Conservation (phyloP, 2,888 invertebrate genomes). For the Lagria hirta region DNA sequence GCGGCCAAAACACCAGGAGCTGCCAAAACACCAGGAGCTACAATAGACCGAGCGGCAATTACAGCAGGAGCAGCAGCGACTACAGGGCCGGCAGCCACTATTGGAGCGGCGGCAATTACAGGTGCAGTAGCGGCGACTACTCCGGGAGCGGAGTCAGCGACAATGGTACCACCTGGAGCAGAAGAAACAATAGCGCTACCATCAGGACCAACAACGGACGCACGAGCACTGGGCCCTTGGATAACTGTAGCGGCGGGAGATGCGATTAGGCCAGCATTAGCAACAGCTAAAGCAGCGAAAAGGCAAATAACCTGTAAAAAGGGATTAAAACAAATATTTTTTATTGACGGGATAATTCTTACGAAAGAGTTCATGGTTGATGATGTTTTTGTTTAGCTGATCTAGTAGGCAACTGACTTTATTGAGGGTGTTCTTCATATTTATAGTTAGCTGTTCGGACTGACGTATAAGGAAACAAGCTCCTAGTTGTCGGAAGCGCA, state of each 20-base stretch:
- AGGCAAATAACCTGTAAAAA: conserved; percentile 35
- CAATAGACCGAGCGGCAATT: conserved; percentile 1
- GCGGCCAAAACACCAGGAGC: conserved; percentile 4
- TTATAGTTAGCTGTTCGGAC: too few relatives aligned
- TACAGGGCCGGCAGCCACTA: conserved; percentile 2
- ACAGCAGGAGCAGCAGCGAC: conserved; percentile 4
- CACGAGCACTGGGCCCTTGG: conserved; percentile 24
- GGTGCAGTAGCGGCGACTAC: conserved; percentile 31
- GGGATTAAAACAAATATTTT: conserved; percentile 6
- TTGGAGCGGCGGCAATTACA: conserved; percentile 34
- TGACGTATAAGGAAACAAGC: too few relatives aligned
- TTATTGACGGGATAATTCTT: conserved; percentile 30
- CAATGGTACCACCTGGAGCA: conserved; percentile 40
- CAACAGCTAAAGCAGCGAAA: conserved; percentile 38
- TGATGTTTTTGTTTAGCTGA: too few relatives aligned
- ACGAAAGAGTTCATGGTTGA: conserved; percentile 44
- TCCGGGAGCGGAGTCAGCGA: conserved; percentile 37
- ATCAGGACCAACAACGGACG: conserved; percentile 17
- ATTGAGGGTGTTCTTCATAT: too few relatives aligned
- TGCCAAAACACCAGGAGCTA: conserved; percentile 3
- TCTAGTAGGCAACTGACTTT: too few relatives aligned
- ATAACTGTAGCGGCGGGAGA: conserved; percentile 21
- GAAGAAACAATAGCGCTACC: conserved; percentile 16
- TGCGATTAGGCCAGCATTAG: conserved; percentile 35
- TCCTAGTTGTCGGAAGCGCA: too few relatives aligned